Conservation (phyloP, 35 echinoderm and acorn worm species). For the Anneissia japonica region DNA sequence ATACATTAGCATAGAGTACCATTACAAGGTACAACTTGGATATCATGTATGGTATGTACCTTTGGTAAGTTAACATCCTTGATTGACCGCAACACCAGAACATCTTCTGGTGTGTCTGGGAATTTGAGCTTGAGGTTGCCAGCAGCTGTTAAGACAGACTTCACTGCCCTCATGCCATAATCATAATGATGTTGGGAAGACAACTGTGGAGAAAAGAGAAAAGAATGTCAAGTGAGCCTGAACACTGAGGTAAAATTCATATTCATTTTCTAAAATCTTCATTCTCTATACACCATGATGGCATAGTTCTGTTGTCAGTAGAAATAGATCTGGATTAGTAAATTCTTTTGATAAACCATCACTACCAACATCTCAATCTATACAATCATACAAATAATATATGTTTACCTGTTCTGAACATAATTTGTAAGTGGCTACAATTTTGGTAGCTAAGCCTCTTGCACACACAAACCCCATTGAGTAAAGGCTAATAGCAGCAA, state of each 20-base stretch:
- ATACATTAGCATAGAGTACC: too few species aligned
- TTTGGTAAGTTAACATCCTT: conserved; percentile 99
- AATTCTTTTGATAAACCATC: too few species aligned
- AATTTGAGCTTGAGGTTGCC: conserved; percentile 91
- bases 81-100: conserved; percentile 81
- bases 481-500: conserved; percentile 97
- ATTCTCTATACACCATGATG: too few species aligned
- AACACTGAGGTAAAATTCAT: neutral
- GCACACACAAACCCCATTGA: conserved; percentile 99
- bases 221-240: neutral
- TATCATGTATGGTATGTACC: too few species aligned
- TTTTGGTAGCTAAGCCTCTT: conserved; percentile 81
- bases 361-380: too few species aligned
- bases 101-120: conserved; percentile 81
- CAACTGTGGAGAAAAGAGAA: conserved; percentile 35
- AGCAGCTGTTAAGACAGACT: conserved; percentile 92
- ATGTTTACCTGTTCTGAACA: conserved; percentile 92
- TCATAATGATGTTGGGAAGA: conserved; percentile 99
- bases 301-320: too few species aligned
- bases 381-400: neutral
- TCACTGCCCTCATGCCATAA: conserved; percentile 99
- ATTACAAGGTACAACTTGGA: too few species aligned
- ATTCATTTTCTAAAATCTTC: too few species aligned
- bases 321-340: too few species aligned
- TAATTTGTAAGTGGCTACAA: conserved; percentile 89